phyloP scores from a whole-genome alignment of 1,140 invertebrate species.

The Amyelois transitella region DNA sequence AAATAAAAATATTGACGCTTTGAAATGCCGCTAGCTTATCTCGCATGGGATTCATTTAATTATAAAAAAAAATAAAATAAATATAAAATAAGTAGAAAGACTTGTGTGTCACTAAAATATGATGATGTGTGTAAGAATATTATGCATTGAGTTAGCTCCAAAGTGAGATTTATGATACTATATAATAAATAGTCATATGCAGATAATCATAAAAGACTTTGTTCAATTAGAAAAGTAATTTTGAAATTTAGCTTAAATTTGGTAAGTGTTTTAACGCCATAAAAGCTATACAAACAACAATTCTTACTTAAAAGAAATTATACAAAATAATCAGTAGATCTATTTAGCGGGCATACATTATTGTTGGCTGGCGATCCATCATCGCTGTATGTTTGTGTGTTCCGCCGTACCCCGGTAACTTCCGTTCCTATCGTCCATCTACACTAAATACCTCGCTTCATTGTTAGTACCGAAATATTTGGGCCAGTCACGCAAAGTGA shows the following conservation, averaged over 20 bases:
- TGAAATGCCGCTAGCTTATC: constrained; percentile 1
- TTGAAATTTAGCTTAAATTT: too few relatives aligned
- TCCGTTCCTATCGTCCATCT: not conserved
- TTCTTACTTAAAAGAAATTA: not conserved
- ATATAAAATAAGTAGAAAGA: too few relatives aligned
- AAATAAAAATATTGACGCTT: constrained; percentile 10
- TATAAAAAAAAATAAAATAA: not conserved
- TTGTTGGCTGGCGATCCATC: not conserved
- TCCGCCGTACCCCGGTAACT: not conserved
- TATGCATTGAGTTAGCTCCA: too few relatives aligned
- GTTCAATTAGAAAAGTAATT: too few relatives aligned
- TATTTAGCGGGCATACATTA: not conserved
- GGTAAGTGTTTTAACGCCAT: too few relatives aligned
- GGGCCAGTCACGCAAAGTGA: not conserved
- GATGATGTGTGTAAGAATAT: too few relatives aligned
- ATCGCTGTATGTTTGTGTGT: not conserved
- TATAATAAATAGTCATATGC: too few relatives aligned
- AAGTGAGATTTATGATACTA: too few relatives aligned
- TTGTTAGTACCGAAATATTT: not conserved
- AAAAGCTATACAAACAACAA: not conserved
- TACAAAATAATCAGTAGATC: not conserved
- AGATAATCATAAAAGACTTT: too few relatives aligned
- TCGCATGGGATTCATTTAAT: not conserved
- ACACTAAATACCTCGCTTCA: not conserved
- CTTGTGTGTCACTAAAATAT: too few relatives aligned